Evolutionary conservation across 2,797 vertebrate species (phyloP).

Genomic region (Melanotaenia boesemani): DNA sequence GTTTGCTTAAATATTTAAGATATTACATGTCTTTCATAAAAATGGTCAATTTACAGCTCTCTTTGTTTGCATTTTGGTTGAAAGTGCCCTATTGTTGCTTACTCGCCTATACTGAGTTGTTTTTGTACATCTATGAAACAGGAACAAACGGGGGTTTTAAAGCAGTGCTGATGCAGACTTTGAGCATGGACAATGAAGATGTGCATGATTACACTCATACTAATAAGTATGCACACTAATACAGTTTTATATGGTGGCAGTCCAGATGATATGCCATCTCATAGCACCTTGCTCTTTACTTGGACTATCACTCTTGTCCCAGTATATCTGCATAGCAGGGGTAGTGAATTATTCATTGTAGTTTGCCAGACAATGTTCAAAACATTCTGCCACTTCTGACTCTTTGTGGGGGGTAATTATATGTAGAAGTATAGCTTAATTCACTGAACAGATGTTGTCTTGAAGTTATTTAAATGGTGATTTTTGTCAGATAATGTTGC

Average conservation of each 20-base stretch:
- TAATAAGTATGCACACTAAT: neutral
- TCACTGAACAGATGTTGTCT: too few species aligned
- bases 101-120: neutral
- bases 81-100: neutral
- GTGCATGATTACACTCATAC: neutral
- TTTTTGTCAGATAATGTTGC: too few species aligned
- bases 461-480: too few species aligned
- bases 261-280: neutral
- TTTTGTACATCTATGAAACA: neutral
- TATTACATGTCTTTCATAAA: neutral
- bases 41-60: neutral
- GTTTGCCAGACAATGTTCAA: too few species aligned
- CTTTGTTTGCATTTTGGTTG: neutral
- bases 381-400: too few species aligned
- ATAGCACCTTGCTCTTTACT: neutral
- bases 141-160: neutral
- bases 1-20: neutral
- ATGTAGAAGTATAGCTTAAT: too few species aligned
- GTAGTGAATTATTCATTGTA: too few species aligned
- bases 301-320: neutral
- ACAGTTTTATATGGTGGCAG: neutral
- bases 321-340: too few species aligned
- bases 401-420: too few species aligned
- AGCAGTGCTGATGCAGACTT: neutral
- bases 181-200: neutral